A percentile compares a stretch with the other conserved stretches of the same genome.
Conservation (phyloP, 1,140 invertebrate genomes). For the Ooceraea biroi region DNA sequence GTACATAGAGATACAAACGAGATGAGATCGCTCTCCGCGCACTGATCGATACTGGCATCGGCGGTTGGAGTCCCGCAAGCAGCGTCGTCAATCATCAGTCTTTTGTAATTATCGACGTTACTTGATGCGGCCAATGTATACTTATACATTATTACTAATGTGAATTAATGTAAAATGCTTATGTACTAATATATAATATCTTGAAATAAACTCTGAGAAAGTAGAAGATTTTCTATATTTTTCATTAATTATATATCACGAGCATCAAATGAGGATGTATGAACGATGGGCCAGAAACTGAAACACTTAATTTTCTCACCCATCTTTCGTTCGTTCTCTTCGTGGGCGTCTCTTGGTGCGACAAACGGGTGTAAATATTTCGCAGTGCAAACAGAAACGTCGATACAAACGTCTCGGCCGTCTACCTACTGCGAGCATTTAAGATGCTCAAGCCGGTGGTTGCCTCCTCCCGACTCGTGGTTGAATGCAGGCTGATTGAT, state of each 20-base stretch:
- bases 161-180: no score
- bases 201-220: no score
- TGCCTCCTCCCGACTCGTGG: conserved; percentile 41
- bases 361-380: conserved; percentile 33
- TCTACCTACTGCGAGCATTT: conserved; percentile 28
- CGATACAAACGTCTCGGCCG: conserved; percentile 35
- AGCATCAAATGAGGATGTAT: no score
- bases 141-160: no score
- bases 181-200: no score
- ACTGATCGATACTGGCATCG: conserved; percentile 4
- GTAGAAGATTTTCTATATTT: no score
- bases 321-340: no score
- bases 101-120: not conserved
- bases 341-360: no score
- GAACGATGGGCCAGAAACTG: no score
- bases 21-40: conserved; percentile 40
- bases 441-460: conserved; percentile 32
- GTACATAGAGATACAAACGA: conserved; percentile 49
- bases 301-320: no score
- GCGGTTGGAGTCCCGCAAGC: conserved; percentile 32
- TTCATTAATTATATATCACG: no score
- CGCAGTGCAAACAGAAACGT: conserved; percentile 48
- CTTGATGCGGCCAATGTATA: not conserved
- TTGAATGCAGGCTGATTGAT: conserved; percentile 66
- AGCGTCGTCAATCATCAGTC: conserved; percentile 14